These are phyloP conservation scores for Eublepharis macularius DNA, from an alignment of 2,113 vertebrate genomes.

Conservation along the genomic window DNA sequence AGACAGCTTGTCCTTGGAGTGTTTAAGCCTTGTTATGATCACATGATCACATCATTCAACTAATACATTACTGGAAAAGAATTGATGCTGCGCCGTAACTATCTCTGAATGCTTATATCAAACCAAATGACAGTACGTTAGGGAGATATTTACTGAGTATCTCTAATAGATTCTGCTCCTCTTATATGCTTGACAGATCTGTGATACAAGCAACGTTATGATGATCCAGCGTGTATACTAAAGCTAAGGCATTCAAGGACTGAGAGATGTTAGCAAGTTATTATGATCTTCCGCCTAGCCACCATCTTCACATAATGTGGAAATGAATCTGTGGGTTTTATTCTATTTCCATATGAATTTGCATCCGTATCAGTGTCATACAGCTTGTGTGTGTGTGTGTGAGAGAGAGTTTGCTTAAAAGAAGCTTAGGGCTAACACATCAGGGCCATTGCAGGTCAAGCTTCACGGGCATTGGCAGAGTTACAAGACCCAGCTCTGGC, in stretches of 20 bases:
- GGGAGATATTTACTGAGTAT: background rate
- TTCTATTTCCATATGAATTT: conserved; percentile 19
- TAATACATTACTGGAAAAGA: background rate
- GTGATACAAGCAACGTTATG: background rate
- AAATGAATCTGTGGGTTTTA: conserved; percentile 16
- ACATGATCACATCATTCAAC: conserved; percentile 36
- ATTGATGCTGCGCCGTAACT: background rate
- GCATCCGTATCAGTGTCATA: background rate
- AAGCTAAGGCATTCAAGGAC: background rate
- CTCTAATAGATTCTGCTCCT: background rate
- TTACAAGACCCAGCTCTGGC: conserved; percentile 41
- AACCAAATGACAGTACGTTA: background rate
- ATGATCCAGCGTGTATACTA: background rate
- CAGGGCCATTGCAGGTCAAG: conserved; percentile 56
- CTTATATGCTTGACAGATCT: background rate
- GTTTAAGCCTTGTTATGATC: conserved; percentile 48
- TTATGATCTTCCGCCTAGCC: background rate
- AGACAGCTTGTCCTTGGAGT: conserved; percentile 25
- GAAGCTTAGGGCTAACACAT: conserved; percentile 40
- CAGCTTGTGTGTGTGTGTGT: background rate
- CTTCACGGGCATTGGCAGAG: conserved; percentile 45
- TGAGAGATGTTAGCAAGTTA: background rate
- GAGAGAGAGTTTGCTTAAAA: conserved; percentile 11
- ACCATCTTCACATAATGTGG: conserved; percentile 1
- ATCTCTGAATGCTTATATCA: background rate